phyloP scores from a whole-genome alignment of 2,888 invertebrate genomes.

The Agrotis clavis region DNA sequence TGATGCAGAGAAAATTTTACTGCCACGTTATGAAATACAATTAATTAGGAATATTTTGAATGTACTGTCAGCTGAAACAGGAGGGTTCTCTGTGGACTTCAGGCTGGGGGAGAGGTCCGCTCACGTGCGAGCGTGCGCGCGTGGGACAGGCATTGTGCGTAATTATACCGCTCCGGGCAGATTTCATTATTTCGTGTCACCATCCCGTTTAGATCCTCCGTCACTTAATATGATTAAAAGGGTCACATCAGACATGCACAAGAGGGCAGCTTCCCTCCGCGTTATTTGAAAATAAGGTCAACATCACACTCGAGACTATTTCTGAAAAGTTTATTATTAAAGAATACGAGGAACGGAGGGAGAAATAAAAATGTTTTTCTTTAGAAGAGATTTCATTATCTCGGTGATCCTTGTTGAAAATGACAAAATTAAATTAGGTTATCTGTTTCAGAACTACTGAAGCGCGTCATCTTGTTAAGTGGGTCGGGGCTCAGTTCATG shows the following conservation, averaged over 20 bases:
- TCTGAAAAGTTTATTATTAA: slow-evolving; percentile 60
- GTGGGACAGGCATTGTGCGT: slow-evolving; percentile 78
- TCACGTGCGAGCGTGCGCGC: slow-evolving; percentile 61
- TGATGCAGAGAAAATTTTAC: background rate
- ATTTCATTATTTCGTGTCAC: slow-evolving; percentile 84
- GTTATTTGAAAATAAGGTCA: slow-evolving; percentile 76
- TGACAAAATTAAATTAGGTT: slow-evolving; percentile 84
- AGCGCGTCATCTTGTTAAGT: slow-evolving; percentile 96
- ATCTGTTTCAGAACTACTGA: slow-evolving; percentile 95
- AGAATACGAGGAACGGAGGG: slow-evolving; percentile 58
- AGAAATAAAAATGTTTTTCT: slow-evolving; percentile 76
- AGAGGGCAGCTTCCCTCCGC: slow-evolving; percentile 71
- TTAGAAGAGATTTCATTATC: slow-evolving; percentile 77
- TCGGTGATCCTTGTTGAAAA: slow-evolving; percentile 78
- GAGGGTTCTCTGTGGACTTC: slow-evolving; percentile 47
- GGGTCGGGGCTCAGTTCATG: slow-evolving; percentile 98
- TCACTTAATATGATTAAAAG: slow-evolving; percentile 84
- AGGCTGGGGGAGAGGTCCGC: slow-evolving; percentile 28
- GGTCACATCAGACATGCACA: slow-evolving; percentile 77
- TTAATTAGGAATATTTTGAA: slow-evolving; percentile 65
- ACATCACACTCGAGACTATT: slow-evolving; percentile 66
- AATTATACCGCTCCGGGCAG: slow-evolving; percentile 80
- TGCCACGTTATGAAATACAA: slow-evolving; percentile 45
- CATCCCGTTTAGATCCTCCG: slow-evolving; percentile 78
- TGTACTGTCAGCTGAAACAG: slow-evolving; percentile 66